Base-by-base conservation (phyloP, 2,113 vertebrate genomes). In the Toxotes jaculatrix region DNA sequence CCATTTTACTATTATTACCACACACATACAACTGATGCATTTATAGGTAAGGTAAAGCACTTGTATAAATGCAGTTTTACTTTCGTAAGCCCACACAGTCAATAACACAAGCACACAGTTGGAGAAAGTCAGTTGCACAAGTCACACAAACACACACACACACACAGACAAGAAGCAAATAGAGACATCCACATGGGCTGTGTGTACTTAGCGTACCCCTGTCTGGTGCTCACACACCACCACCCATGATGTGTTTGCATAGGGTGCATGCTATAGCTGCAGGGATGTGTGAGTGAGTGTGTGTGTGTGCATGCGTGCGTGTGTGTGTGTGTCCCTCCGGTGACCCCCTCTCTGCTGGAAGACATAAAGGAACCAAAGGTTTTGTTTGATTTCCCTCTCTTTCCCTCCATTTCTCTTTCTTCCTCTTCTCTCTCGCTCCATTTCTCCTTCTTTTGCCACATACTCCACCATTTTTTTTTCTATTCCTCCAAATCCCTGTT, bases 341-440 rank as follows among this genome's bases (percentile, higher is more conserved):
- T 88, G 91, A 93, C 90, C 90, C 86, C 79, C 74, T 80, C 83
- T 68, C 79, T 66, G 79, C 85, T 87, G 65, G 68, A 90, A 82
- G 87, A 90, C 83, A 74, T 45, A 59, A 81, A 91, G 87, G 88
- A 85, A 85, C 83, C 86, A 74, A 85, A 79, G 56, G 77, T 87
- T 88, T 88, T 91, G 89, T 94, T 92, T 93, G 88, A 90, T 95
- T 92, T 89, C 83, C 23, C 73, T 71, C 56, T 56, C 32, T 59
- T 36, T 89, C 45, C 19, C 45, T 84, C 55, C 32, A 27, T 84
- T 62, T 76, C 43, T 77, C 65, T 27, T 64, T 70, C 49, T 21
- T 43, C 21, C 5, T 43, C 8, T n/a, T 53, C 34, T 59, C n/a
- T 51, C 42, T 53, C 13, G 6, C 27, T 78, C 32, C 19, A 42